Base-by-base conservation (phyloP, 2,113 vertebrate genomes). In the Calcarius ornatus region DNA sequence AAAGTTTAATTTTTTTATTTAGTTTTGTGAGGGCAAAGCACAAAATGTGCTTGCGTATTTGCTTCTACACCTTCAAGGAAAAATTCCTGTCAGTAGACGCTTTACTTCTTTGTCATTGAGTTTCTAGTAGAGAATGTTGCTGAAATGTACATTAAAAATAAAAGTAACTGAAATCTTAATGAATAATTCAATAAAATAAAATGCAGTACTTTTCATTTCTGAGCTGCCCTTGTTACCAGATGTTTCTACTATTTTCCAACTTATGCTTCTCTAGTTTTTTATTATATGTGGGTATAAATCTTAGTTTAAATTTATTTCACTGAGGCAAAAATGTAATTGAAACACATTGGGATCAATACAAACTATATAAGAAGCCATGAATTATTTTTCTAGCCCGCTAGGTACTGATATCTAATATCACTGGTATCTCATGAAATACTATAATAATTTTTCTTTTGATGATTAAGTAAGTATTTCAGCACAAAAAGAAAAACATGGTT, bases 271-370 rank as follows among this genome's bases (percentile, higher is more conserved):
- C 28, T 42, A 30, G 81, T 59, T 92, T 54, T 92, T 92, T 95
- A 59, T 88, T 56, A 65, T 56, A 53, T 54, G 28, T 13, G 78
- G 81, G 78, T 61, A 92, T 95, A 95, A 90, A 88, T 96, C 83
- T 85, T 92, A 38, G 38, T 95, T 97, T 94, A 40, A 94, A 94
- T 92, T 97, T 97, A 88, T 93, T 97, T 96, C 61, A 57, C 65
- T 47, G 54, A 50, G 70, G 68, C 93, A 92, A 85, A 94, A 91
- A 90, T 81, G 68, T 95, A 93, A 95, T 93, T 81, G 95, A 82
- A 94, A 96, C 93, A 93, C 84, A 54, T 86, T 68, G 72, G 76
- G 77, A 95, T 95, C 92, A 84, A 53, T 92, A 81, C 86, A 92
- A 96, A 88, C 88, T 84, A 51, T 50, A 85, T 96, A 81, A 76